Conservation (phyloP, 2,888 invertebrate genomes). For the Anagyrus pseudococci region DNA sequence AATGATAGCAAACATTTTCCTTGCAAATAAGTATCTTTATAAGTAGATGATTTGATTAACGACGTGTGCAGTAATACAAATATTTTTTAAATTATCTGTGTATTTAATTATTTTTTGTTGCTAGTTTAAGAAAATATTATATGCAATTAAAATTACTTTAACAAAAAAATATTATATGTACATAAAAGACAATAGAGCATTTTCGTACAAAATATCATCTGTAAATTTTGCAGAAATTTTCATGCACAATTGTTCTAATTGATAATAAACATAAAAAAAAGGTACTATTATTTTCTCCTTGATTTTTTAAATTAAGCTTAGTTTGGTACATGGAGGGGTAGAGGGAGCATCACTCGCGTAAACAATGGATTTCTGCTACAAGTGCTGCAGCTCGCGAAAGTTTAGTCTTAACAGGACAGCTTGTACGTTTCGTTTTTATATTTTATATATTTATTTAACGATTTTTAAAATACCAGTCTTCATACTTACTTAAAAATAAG, state of each 20-base stretch:
- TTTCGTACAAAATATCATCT: conserved; percentile 31
- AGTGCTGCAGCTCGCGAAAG: too few species aligned
- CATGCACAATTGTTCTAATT: conserved; percentile 33
- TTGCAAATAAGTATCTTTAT: neutral
- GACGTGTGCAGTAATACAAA: too few species aligned
- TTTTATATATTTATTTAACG: too few species aligned
- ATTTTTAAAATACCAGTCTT: too few species aligned
- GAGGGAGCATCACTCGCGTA: too few species aligned
- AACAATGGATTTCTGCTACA: too few species aligned
- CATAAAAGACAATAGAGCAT: conserved; percentile 22
- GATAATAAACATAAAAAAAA: conserved; percentile 22
- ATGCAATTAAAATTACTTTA: neutral
- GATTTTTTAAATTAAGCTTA: neutral
- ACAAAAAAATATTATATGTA: conserved; percentile 13
- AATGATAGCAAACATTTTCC: neutral
- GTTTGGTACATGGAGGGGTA: too few species aligned
- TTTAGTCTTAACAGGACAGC: too few species aligned
- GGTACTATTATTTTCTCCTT: neutral
- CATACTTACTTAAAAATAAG: too few species aligned
- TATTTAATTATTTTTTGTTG: neutral
- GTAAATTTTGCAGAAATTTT: conserved; percentile 31
- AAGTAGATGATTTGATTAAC: too few species aligned
- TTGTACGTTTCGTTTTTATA: too few species aligned
- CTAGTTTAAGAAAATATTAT: conserved; percentile 30
- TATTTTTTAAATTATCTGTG: neutral